Conservation (phyloP, 2,888 invertebrate genomes). For the Aphrophora alni region DNA sequence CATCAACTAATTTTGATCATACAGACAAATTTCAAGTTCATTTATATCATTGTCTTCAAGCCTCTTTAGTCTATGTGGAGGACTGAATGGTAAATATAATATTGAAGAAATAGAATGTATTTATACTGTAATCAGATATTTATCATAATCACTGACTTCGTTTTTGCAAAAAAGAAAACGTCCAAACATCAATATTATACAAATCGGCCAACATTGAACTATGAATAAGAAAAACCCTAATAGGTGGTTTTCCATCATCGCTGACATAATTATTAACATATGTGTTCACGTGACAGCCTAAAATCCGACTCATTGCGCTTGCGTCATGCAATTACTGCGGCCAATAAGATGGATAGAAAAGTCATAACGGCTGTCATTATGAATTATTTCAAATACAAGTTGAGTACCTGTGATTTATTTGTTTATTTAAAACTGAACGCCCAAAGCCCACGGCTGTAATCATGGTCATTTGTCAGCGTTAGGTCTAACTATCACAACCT, state of each 20-base stretch:
- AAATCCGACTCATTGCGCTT: not conserved
- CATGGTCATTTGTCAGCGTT: not conserved
- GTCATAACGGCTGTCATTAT: not conserved
- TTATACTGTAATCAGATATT: too few species aligned
- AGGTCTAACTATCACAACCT: not conserved
- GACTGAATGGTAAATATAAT: too few species aligned
- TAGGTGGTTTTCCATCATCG: too few species aligned
- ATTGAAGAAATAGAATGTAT: too few species aligned
- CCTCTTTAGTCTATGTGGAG: too few species aligned
- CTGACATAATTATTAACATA: too few species aligned
- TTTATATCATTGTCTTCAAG: too few species aligned
- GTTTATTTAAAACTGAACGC: conserved; percentile 2
- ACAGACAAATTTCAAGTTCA: too few species aligned
- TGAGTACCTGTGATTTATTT: not conserved
- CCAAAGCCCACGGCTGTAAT: not conserved
- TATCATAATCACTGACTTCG: too few species aligned
- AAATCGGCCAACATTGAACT: too few species aligned
- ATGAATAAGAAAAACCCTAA: too few species aligned
- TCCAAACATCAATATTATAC: not conserved
- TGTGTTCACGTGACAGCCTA: not conserved
- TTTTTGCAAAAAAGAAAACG: not conserved
- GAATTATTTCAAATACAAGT: not conserved
- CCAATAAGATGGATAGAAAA: conserved; percentile 6
- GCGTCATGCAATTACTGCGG: not conserved
- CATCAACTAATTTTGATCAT: too few species aligned